Conservation (phyloP, 1,140 invertebrate genomes). For the Drosophila persimilis region DNA sequence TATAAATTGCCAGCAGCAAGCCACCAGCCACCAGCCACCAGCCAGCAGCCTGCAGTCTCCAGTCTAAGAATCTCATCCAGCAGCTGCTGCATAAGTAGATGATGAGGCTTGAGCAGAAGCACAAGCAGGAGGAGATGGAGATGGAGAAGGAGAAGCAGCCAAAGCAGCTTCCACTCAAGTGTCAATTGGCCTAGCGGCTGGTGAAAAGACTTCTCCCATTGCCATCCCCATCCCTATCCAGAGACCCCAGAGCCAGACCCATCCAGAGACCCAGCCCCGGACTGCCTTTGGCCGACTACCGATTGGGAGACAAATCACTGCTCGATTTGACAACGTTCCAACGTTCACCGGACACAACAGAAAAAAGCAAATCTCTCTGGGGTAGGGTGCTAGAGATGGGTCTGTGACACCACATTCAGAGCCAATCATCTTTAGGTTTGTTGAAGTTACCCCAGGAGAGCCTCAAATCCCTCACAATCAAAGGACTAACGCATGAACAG, state of each 20-base stretch:
- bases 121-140: not conserved
- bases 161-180: conserved; percentile 49
- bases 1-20: conserved; percentile 71
- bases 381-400: conserved; percentile 25
- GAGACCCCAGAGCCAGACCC: conserved; percentile 8
- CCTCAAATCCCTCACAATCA: too few relatives aligned
- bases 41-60: not conserved
- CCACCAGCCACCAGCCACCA: conserved; percentile 26
- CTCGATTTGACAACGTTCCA: conserved; percentile 66
- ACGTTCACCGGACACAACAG: conserved; percentile 30
- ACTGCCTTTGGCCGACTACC: conserved; percentile 23
- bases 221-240: conserved; percentile 1
- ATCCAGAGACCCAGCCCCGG: conserved; percentile 13
- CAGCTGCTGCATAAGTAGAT: conserved; percentile 36
- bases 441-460: too few relatives aligned
- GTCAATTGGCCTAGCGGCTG: conserved; percentile 62
- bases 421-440: too few relatives aligned
- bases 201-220: conserved; percentile 22
- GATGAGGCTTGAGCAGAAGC: conserved; percentile 4
- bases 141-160: too few relatives aligned
- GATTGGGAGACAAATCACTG: conserved; percentile 72
- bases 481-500: too few relatives aligned
- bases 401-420: not conserved
- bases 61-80: not conserved
- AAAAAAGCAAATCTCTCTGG: conserved; percentile 12